phyloP scores from a whole-genome alignment of 1,140 invertebrate genomes.

The Prorops nasuta region DNA sequence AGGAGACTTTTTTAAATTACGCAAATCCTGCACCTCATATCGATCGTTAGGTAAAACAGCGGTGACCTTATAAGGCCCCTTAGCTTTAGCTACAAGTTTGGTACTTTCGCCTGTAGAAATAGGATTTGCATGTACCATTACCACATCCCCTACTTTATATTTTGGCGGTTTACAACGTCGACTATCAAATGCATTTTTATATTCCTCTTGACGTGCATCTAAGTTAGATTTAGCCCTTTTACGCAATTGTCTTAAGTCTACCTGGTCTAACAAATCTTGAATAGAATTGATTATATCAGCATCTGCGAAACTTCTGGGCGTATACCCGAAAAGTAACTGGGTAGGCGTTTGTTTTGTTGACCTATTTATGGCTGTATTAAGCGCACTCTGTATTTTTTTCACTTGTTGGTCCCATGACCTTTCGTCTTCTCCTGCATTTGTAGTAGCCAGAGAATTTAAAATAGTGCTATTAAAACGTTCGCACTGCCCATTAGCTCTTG shows the following conservation, averaged over 20 bases:
- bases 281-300: conserved; percentile 16
- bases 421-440: conserved; percentile 14
- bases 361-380: conserved; percentile 31
- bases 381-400: conserved; percentile 24
- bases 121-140: conserved; percentile 16
- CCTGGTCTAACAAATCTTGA: conserved; percentile 16
- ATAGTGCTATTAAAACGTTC: neutral
- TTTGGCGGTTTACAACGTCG: conserved; percentile 10
- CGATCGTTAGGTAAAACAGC: conserved; percentile 33
- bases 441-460: conserved; percentile 21
- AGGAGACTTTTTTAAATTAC: conserved; percentile 11
- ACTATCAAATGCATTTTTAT: conserved; percentile 15
- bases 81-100: conserved; percentile 22
- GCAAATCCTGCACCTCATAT: conserved; percentile 29
- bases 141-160: conserved; percentile 19
- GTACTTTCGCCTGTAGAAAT: conserved; percentile 17
- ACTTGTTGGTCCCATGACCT: conserved; percentile 27
- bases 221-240: conserved; percentile 3
- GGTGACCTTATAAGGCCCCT: conserved; percentile 32
- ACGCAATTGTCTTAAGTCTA: conserved; percentile 14
- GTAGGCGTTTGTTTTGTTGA: conserved; percentile 33
- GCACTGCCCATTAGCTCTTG: neutral
- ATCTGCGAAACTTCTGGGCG: conserved; percentile 18
- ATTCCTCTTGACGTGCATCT: conserved; percentile 7
- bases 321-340: conserved; percentile 30